Evolutionary conservation across 2,113 vertebrate genomes (phyloP).

Genomic region (Polypterus bichir): DNA sequence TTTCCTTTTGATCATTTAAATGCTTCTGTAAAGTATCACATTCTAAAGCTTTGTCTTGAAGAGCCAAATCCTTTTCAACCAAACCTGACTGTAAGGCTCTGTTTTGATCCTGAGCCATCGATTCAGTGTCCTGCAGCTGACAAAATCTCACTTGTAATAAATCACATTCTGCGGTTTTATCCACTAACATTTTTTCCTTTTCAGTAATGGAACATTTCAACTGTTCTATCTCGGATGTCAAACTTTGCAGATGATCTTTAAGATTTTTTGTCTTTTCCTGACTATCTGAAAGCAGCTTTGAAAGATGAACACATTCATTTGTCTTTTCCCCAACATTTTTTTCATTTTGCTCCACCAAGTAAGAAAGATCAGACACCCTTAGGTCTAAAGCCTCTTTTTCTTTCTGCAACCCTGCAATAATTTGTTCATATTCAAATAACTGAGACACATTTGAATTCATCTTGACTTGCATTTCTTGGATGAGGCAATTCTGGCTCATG

Average conservation of each 20-base stretch:
- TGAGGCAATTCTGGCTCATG: slow-evolving; percentile 29
- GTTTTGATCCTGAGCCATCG: slow-evolving; percentile 50
- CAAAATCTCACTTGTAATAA: slow-evolving; percentile 36
- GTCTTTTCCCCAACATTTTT: slow-evolving; percentile 44
- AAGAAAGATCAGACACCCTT: slow-evolving; percentile 36
- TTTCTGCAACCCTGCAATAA: slow-evolving; percentile 31
- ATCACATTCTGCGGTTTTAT: slow-evolving; percentile 34
- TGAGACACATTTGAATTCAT: slow-evolving; percentile 33
- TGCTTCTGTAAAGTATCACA: slow-evolving; percentile 30
- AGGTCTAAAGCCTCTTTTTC: slow-evolving; percentile 46
- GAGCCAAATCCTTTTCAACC: slow-evolving; percentile 34
- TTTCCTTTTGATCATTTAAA: slow-evolving; percentile 27
- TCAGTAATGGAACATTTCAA: slow-evolving; percentile 27
- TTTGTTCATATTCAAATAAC: slow-evolving; percentile 31
- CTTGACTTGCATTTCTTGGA: slow-evolving; percentile 36
- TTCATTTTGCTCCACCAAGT: slow-evolving; percentile 39
- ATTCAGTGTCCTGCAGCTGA: slow-evolving; percentile 42
- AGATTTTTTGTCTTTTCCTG: slow-evolving; percentile 37
- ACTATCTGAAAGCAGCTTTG: slow-evolving; percentile 37
- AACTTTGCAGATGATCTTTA: slow-evolving; percentile 33
- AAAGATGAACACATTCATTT: slow-evolving; percentile 41
- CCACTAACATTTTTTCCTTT: slow-evolving; percentile 37
- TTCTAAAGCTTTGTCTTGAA: slow-evolving; percentile 45
- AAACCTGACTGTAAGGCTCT: slow-evolving; percentile 41
- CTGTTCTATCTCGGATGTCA: slow-evolving; percentile 39